Conservation (phyloP, 2,113 vertebrate genomes). For the Hippolais icterina region DNA sequence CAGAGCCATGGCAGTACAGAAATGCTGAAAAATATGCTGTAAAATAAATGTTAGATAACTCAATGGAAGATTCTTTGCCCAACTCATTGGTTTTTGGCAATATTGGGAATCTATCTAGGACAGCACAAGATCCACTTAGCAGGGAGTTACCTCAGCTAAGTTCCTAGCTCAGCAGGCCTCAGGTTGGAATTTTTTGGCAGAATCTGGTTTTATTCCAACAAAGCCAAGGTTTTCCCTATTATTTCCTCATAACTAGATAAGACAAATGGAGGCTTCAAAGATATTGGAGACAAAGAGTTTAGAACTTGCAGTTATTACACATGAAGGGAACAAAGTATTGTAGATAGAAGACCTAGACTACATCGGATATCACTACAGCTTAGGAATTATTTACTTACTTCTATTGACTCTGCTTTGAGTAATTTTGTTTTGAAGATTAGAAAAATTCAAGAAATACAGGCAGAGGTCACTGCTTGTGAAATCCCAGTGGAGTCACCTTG, state of each 20-base stretch:
- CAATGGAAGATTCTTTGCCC: rapidly evolving
- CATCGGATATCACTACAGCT: background rate
- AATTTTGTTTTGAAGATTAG: background rate
- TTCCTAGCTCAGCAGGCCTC: background rate
- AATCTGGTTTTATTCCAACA: background rate
- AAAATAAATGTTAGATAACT: background rate
- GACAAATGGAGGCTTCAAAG: background rate
- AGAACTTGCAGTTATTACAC: background rate
- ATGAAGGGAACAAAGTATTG: background rate
- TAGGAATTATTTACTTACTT: background rate
- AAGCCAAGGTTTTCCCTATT: background rate
- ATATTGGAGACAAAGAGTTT: background rate
- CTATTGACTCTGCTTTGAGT: background rate
- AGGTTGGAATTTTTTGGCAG: background rate
- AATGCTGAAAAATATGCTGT: background rate
- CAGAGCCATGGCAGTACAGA: background rate
- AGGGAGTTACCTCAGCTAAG: background rate
- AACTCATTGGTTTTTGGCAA: background rate
- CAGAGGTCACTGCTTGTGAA: background rate
- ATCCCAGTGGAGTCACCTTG: background rate
- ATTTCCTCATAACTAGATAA: background rate
- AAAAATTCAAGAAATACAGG: background rate
- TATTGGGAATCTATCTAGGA: background rate
- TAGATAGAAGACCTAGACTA: background rate
- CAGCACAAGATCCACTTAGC: background rate